phyloP scores from a whole-genome alignment of 2,797 vertebrate genomes.

The Oryzias sinensis region DNA sequence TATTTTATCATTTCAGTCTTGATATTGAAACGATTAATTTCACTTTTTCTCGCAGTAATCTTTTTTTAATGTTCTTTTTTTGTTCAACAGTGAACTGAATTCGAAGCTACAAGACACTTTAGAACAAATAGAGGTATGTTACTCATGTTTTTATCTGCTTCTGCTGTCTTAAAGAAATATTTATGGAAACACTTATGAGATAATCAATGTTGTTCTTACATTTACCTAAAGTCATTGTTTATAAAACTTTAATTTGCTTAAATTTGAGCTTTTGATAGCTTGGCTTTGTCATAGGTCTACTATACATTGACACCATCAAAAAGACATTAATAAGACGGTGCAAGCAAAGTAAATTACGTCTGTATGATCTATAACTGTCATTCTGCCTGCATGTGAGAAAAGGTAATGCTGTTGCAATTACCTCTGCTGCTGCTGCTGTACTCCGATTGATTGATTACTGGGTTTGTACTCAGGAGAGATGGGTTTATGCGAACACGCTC shows the following conservation, averaged over 20 bases:
- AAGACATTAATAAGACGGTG: slow-evolving; percentile 41
- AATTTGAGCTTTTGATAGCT: slow-evolving; percentile 37
- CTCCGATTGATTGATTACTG: slow-evolving; percentile 59
- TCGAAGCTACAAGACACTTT: slow-evolving; percentile 97
- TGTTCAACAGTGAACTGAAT: slow-evolving; percentile 87
- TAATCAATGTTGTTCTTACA: slow-evolving; percentile 13
- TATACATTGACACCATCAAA: slow-evolving; percentile 57
- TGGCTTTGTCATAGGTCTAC: slow-evolving; percentile 26
- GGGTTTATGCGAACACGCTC: slow-evolving; percentile 3
- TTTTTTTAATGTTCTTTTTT: slow-evolving; percentile 13
- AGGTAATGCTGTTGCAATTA: slow-evolving; percentile 59
- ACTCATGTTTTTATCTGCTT: slow-evolving; percentile 18
- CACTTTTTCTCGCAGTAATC: slow-evolving; percentile 3
- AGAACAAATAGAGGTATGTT: slow-evolving; percentile 96
- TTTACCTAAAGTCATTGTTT: background rate
- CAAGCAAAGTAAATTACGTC: slow-evolving; percentile 43
- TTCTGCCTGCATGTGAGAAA: slow-evolving; percentile 47
- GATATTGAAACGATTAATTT: background rate
- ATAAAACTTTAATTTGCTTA: slow-evolving; percentile 32
- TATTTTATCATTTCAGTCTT: background rate
- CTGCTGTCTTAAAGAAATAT: slow-evolving; percentile 21
- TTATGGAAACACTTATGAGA: slow-evolving; percentile 13
- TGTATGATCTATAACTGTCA: slow-evolving; percentile 40
- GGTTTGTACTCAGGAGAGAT: slow-evolving; percentile 34
- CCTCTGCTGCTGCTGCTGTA: slow-evolving; percentile 32